Percentiles rank a stretch among this genome's conserved stretches.
Evolutionary conservation across 2,113 vertebrate genomes (phyloP).

Genomic region (Cariama cristata): DNA sequence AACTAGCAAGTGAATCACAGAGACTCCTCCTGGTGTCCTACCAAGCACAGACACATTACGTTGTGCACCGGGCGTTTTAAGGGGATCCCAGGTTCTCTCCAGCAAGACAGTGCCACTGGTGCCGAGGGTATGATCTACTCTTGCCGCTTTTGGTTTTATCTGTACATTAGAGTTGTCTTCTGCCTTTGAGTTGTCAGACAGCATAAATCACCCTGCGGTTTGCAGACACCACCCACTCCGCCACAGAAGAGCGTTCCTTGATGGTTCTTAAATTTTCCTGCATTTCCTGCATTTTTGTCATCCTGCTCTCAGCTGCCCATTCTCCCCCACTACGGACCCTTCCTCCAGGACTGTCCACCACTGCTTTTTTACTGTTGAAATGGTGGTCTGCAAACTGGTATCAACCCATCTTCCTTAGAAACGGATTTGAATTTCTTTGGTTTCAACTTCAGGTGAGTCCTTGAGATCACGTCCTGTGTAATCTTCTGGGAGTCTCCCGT

Average conservation of each 20-base stretch:
- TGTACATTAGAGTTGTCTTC: slow-evolving; percentile 41
- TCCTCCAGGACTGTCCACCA: not conserved
- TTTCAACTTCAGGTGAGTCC: not conserved
- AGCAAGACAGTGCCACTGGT: slow-evolving; percentile 21
- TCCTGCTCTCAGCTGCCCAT: not conserved
- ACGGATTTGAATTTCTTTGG: not conserved
- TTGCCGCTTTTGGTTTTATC: slow-evolving; percentile 44
- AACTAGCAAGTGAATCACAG: slow-evolving; percentile 64
- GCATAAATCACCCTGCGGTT: slow-evolving; percentile 25
- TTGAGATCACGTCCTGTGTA: not conserved
- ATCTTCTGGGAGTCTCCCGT: not conserved
- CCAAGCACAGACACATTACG: slow-evolving; percentile 57
- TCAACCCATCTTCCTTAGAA: not conserved
- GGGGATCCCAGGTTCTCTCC: slow-evolving; percentile 55
- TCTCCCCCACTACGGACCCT: not conserved
- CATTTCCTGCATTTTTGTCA: not conserved
- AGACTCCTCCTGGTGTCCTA: slow-evolving; percentile 63
- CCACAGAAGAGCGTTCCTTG: not conserved
- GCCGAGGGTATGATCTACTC: slow-evolving; percentile 53
- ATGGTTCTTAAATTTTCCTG: not conserved
- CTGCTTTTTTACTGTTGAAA: not conserved
- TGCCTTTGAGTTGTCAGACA: slow-evolving; percentile 46
- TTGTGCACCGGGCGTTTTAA: slow-evolving; percentile 64
- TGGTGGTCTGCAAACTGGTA: not conserved
- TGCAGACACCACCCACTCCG: not conserved